Conservation (phyloP, 2,888 invertebrate genomes). For the Mesochorus sp. region DNA sequence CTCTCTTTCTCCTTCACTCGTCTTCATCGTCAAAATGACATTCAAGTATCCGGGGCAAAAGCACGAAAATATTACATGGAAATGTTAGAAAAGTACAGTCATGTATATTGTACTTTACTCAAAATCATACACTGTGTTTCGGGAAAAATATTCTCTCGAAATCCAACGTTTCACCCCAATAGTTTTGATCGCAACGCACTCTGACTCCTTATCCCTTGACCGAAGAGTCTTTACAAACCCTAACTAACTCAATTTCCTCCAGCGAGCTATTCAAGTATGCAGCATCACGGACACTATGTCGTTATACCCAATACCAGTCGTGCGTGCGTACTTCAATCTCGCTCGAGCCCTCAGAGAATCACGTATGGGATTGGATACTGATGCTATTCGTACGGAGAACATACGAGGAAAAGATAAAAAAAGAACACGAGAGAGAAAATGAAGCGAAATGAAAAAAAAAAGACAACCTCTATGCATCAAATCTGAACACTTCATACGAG, state of each 20-base stretch:
- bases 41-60: constrained; percentile 32
- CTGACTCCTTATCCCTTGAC: constrained; percentile 24
- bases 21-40: constrained; percentile 39
- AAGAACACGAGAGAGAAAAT: background rate
- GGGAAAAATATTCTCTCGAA: constrained; percentile 22
- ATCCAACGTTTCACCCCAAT: constrained; percentile 47
- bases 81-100: constrained; percentile 18
- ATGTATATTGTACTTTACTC: no score
- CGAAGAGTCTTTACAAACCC: constrained; percentile 24
- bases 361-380: background rate
- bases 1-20: no score
- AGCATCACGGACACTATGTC: background rate
- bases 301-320: background rate
- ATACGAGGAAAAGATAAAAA: constrained; percentile 1
- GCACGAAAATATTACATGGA: constrained; percentile 13
- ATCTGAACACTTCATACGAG: background rate
- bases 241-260: constrained; percentile 48
- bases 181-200: constrained; percentile 6
- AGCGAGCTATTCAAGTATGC: constrained; percentile 26
- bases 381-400: background rate
- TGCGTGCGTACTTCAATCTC: background rate
- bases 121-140: constrained; percentile 10
- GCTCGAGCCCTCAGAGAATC: background rate
- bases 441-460: background rate
- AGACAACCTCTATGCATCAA: constrained; percentile 10